These are phyloP conservation scores for Vannuccia rotundouncinata DNA, from an alignment of 2,888 invertebrate genomes.

Conservation along the genomic window DNA sequence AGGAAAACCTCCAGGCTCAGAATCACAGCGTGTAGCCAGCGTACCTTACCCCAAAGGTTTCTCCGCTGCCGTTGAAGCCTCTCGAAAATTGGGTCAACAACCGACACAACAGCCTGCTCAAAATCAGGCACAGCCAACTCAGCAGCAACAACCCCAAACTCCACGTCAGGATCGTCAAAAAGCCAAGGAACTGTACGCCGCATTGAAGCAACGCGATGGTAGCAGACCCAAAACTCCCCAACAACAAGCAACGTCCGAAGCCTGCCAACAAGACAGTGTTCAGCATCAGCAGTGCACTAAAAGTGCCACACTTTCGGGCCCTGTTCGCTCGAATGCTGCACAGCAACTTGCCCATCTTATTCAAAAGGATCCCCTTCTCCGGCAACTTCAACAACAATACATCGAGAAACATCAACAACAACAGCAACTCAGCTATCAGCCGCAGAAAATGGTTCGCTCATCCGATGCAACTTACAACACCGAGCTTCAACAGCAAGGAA, in stretches of 20 bases:
- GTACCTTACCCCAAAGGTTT: conserved; percentile 18
- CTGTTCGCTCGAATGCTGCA: neutral
- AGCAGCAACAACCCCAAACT: neutral
- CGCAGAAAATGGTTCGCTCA: neutral
- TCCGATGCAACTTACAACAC: neutral
- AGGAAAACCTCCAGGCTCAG: neutral
- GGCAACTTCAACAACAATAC: conserved; percentile 31
- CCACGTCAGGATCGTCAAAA: conserved; percentile 37
- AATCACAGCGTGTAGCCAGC: neutral
- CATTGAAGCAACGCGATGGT: conserved; percentile 34
- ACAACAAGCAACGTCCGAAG: neutral
- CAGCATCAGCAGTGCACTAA: neutral
- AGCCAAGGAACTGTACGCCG: conserved; percentile 38
- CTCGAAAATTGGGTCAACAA: neutral
- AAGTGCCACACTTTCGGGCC: neutral
- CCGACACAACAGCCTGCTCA: neutral
- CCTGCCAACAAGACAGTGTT: neutral
- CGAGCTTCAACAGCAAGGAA: neutral
- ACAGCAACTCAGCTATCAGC: neutral
- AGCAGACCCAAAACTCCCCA: conserved; percentile 8
- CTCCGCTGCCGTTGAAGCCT: neutral
- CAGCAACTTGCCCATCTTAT: conserved; percentile 31
- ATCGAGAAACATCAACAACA: conserved; percentile 25
- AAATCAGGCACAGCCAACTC: neutral
- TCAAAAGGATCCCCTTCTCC: conserved; percentile 31